phyloP scores from a whole-genome alignment of 2,113 vertebrate genomes.

The Pachyramphus minor region DNA sequence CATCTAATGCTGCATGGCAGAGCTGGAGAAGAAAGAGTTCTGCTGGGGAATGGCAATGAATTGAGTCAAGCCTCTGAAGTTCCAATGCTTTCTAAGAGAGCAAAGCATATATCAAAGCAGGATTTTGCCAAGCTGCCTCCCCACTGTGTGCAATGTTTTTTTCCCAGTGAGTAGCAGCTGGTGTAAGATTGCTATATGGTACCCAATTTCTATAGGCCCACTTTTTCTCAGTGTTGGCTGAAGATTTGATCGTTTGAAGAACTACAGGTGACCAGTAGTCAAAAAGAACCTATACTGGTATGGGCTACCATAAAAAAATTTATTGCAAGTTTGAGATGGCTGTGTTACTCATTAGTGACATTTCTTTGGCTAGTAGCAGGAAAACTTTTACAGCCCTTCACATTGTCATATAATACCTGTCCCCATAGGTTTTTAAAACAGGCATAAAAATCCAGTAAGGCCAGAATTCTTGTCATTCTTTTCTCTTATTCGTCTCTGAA shows the following conservation, averaged over 20 bases:
- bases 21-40: neutral
- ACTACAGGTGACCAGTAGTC: neutral
- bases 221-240: neutral
- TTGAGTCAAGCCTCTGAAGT: neutral
- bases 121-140: neutral
- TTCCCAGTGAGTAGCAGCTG: neutral
- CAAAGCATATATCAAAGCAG: neutral
- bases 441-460: neutral
- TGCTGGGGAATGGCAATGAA: neutral
- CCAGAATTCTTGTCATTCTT: neutral
- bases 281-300: neutral
- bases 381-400: slow-evolving; percentile 26
- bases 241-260: neutral
- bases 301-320: neutral
- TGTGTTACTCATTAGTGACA: neutral
- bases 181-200: neutral
- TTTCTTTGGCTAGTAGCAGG: neutral
- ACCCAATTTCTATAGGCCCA: neutral
- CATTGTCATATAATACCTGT: neutral
- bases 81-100: neutral
- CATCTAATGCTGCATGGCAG: neutral
- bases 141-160: neutral
- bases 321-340: neutral
- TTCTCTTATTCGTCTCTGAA: neutral
- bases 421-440: neutral